A percentile compares a stretch with the other conserved stretches of the same genome.
phyloP scores from a whole-genome alignment of 2,113 vertebrate genomes.

The Aramus guarauna region DNA sequence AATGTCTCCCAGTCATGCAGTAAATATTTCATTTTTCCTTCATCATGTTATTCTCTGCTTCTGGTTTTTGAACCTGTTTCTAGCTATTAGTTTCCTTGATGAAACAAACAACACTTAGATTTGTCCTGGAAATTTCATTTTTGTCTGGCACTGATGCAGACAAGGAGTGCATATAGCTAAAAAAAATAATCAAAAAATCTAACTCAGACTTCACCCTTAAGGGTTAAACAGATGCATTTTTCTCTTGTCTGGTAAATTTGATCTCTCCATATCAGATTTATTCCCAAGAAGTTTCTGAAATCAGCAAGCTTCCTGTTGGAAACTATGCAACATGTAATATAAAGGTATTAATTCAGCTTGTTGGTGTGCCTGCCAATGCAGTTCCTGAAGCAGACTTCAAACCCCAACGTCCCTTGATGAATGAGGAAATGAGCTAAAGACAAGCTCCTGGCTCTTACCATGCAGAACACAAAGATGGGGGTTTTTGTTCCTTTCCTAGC shows the following conservation, averaged over 20 bases:
- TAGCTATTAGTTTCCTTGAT: neutral
- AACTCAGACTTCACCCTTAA: neutral
- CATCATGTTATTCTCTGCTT: neutral
- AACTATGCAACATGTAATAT: neutral
- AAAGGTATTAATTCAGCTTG: neutral
- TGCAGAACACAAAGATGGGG: neutral
- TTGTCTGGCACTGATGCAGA: neutral
- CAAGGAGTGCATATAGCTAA: neutral
- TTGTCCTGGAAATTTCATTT: neutral
- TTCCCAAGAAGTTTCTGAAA: neutral
- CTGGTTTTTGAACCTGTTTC: neutral
- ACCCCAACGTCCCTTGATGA: neutral
- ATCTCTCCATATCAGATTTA: neutral
- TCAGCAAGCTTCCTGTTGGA: neutral
- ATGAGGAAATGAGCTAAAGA: neutral
- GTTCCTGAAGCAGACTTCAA: neutral
- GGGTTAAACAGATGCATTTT: neutral
- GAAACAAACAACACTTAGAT: neutral
- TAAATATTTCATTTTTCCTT: neutral
- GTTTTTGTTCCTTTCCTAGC: neutral
- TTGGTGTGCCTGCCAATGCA: neutral
- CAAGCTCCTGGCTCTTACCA: neutral
- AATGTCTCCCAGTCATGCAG: neutral
- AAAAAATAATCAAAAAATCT: neutral
- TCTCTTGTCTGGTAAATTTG: neutral